Evolutionary conservation across 2,113 vertebrate genomes (phyloP), one percentile per base, ranked within the genome.

Genomic region (Pampusana beccarii): DNA sequence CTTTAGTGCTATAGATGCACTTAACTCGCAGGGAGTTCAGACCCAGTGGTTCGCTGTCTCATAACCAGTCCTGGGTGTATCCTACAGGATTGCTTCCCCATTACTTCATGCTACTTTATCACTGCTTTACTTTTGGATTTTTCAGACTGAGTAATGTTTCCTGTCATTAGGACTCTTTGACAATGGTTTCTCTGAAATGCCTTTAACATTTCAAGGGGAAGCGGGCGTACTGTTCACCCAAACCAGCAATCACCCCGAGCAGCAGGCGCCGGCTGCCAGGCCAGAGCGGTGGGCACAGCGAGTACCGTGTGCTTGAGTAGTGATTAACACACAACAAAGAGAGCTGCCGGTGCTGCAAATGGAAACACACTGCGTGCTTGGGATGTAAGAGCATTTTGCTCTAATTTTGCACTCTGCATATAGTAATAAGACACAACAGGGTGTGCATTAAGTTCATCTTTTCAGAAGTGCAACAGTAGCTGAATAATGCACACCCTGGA

Each of bases 351-450:
- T 6, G 58, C 93, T 86, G 71, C 95, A 91, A 84, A 87, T 67
- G 88, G 95, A 86, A 88, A 50, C 95, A 75, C 84, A 86, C 86
- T 40, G 94, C 6, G 90, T 84, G 91, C 88, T 79, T 62, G 73
- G 26, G 31, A 53, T 86, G 72, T 28, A 17, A 50, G 58, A 92
- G 93, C 57, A 26, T 93, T 96, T 74, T 48, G 54, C 31, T 58
- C 94, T 97, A 65, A 81, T 95, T 96, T 74, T 92, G 86, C 83
- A 48, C 65, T 93, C 88, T 94, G 92, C 94, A 90, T 96, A 96
- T 71, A 91, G 91, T 80, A 95, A 97, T 97, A 96, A 96, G 90
- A 67, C 94, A 57, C 95, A 95, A 92, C 95, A 90, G 95, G 95
- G 95, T 91, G 69, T 94, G 87, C 93, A 95, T 97, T 96, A 96